A percentile compares a stretch with the other conserved stretches of the same genome.
phyloP scores from a whole-genome alignment of 2,888 invertebrate species.

The Vanessa cardui region DNA sequence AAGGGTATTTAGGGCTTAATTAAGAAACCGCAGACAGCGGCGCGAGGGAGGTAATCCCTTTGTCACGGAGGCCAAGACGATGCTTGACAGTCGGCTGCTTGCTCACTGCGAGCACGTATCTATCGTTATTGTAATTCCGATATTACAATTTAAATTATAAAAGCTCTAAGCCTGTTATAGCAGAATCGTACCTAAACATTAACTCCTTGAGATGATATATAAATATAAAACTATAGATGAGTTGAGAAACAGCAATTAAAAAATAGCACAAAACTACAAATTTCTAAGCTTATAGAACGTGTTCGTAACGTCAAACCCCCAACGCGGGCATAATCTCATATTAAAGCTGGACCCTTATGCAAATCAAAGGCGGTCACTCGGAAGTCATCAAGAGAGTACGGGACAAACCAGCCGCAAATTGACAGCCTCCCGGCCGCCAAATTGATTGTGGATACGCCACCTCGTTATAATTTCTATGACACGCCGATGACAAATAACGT shows the following conservation, averaged over 20 bases:
- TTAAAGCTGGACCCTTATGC: conserved; percentile 78
- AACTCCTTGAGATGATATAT: no score
- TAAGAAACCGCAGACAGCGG: conserved; percentile 77
- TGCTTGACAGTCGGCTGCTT: conserved; percentile 46
- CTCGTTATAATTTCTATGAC: conserved; percentile 50
- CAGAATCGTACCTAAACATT: no score
- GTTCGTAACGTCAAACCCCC: conserved; percentile 59
- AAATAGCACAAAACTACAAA: conserved; percentile 4
- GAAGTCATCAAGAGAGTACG: conserved; percentile 68
- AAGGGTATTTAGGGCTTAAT: conserved; percentile 80
- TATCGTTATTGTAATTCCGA: conserved; percentile 54
- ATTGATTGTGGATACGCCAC: conserved; percentile 70
- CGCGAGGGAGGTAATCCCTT: conserved; percentile 69
- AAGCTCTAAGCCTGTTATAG: not conserved
- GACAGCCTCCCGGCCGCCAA: conserved; percentile 65
- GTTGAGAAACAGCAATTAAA: not conserved
- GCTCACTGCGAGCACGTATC: conserved; percentile 46
- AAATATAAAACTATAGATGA: no score
- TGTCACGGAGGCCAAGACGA: conserved; percentile 72
- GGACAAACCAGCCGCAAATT: conserved; percentile 58
- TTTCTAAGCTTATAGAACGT: conserved; percentile 71
- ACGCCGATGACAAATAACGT: conserved; percentile 44
- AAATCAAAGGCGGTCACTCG: conserved; percentile 79
- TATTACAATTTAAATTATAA: conserved; percentile 34
- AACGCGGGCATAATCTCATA: conserved; percentile 78